A percentile compares a stretch with the other conserved stretches of the same genome.
Evolutionary conservation across 2,888 invertebrate genomes (phyloP).

Genomic region (Calameuta pallipes): DNA sequence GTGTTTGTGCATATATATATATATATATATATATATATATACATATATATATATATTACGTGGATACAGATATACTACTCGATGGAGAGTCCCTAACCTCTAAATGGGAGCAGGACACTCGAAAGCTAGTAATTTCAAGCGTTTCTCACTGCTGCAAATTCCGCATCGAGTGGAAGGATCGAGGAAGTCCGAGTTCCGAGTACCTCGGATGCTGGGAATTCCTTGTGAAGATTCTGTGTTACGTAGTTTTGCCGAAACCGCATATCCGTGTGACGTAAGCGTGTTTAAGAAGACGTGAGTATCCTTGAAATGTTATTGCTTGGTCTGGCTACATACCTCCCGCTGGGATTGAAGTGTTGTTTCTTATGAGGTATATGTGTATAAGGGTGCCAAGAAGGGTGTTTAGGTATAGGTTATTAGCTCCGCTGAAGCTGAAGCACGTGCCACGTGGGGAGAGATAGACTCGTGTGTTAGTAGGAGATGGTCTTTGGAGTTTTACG

Average conservation of each 20-base stretch:
- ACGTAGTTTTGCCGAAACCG: not conserved
- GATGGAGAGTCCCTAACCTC: not conserved
- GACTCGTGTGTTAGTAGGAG: not conserved
- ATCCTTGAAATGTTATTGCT: conserved; percentile 1
- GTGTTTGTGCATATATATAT: too few species aligned
- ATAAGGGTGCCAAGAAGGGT: not conserved
- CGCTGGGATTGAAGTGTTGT: not conserved
- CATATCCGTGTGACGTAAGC: not conserved
- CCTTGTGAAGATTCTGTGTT: not conserved
- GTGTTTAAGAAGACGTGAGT: not conserved
- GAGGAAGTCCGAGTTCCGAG: not conserved
- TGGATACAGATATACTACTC: not conserved
- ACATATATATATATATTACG: not conserved
- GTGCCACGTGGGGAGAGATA: not conserved
- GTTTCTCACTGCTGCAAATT: not conserved
- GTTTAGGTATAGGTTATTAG: not conserved
- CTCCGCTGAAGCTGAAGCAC: not conserved
- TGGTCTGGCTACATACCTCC: not conserved
- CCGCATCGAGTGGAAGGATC: not conserved
- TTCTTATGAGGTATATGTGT: not conserved
- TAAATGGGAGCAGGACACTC: not conserved
- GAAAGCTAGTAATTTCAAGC: not conserved
- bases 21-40: too few species aligned
- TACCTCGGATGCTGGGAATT: not conserved
- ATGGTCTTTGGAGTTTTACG: not conserved